phyloP scores from a whole-genome alignment of 1,140 invertebrate genomes.

The Anthonomus grandis region DNA sequence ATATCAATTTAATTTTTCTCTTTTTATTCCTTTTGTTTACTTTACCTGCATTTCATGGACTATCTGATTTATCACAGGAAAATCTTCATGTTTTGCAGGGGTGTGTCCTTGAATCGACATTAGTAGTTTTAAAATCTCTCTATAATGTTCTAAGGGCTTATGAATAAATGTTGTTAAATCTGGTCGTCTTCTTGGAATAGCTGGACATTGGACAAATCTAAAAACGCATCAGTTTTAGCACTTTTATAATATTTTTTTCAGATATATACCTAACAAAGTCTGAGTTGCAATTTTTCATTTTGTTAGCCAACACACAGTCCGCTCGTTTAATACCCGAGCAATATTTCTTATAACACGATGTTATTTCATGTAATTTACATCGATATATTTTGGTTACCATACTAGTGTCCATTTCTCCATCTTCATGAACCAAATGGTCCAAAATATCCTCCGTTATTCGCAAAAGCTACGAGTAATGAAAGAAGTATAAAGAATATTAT shows the following conservation, averaged over 20 bases:
- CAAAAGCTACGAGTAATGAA: slow-evolving; percentile 55
- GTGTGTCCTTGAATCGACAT: slow-evolving; percentile 50
- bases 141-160: slow-evolving; percentile 74
- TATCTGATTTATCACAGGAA: slow-evolving; percentile 48
- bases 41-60: slow-evolving; percentile 54
- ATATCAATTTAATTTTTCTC: slow-evolving; percentile 11
- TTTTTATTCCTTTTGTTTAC: too few relatives aligned
- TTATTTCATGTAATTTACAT: slow-evolving; percentile 66
- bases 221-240: neutral
- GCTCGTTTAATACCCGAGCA: slow-evolving; percentile 77
- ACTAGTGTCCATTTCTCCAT: slow-evolving; percentile 64
- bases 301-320: slow-evolving; percentile 70
- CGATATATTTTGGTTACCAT: slow-evolving; percentile 67
- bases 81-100: slow-evolving; percentile 50
- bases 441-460: slow-evolving; percentile 75
- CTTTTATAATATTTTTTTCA: neutral
- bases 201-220: slow-evolving; percentile 70
- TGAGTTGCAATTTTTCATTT: slow-evolving; percentile 51
- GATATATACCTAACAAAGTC: slow-evolving; percentile 36
- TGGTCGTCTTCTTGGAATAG: slow-evolving; percentile 72
- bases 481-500: neutral
- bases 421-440: slow-evolving; percentile 69
- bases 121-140: slow-evolving; percentile 58
- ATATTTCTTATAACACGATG: slow-evolving; percentile 73
- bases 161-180: slow-evolving; percentile 77